Percentiles rank a stretch among this genome's conserved stretches.
Conservation (phyloP, 2,888 invertebrate genomes). For the Deroplatys truncata region DNA sequence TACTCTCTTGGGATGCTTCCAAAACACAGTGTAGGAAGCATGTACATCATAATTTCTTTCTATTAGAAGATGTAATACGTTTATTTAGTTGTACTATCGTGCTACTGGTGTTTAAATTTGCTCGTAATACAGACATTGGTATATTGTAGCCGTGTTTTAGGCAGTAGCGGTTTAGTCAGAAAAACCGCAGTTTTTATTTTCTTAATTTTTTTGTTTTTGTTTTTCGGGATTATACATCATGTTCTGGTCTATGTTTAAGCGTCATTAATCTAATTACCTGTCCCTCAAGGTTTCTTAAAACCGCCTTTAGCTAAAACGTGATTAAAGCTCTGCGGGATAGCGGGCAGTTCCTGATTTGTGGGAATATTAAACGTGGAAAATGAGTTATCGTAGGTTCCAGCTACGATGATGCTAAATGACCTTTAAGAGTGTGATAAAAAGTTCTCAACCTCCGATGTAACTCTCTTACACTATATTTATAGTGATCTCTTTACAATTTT, state of each 20-base stretch:
- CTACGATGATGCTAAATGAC: background rate
- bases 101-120: background rate
- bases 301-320: background rate
- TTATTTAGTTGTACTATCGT: background rate
- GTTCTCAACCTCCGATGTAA: background rate
- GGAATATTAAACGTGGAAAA: background rate
- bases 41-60: background rate
- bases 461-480: background rate
- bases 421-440: background rate
- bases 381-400: background rate
- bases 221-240: background rate
- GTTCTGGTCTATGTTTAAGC: background rate
- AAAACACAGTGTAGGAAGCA: too few species aligned
- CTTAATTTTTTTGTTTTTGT: background rate
- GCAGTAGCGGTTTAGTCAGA: background rate
- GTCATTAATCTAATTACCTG: background rate
- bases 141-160: background rate
- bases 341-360: background rate
- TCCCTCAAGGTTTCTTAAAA: background rate
- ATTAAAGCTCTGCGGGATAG: background rate
- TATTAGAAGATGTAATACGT: background rate
- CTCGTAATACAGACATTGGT: background rate
- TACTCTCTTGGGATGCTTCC: too few species aligned
- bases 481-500: background rate
- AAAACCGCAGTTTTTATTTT: background rate